Evolutionary conservation across 2,888 invertebrate species (phyloP).

Genomic region (Cheilosia soror): DNA sequence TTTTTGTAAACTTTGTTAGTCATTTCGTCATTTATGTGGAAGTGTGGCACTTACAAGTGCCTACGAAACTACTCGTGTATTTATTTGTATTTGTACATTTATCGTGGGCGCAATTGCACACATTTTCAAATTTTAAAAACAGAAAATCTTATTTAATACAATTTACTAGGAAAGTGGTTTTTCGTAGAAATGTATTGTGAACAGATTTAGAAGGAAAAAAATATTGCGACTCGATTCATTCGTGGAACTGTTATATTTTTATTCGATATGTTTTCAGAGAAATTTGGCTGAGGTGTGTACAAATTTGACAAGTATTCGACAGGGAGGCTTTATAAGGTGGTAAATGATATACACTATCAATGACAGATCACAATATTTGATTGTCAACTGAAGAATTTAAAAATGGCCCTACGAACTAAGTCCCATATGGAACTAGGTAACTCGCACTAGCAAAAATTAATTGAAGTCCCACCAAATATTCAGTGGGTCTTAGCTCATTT

Average conservation of each 20-base stretch:
- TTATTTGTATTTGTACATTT: background rate
- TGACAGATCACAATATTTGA: no score
- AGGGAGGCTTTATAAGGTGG: no score
- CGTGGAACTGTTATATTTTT: constrained; percentile 17
- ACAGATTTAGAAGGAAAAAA: background rate
- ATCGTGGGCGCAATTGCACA: background rate
- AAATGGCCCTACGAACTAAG: no score
- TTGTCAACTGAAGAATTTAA: no score
- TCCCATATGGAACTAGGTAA: no score
- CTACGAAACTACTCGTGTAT: background rate
- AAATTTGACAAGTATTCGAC: constrained; percentile 9
- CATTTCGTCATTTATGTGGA: background rate
- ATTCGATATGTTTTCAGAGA: constrained; percentile 20
- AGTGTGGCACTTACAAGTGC: background rate
- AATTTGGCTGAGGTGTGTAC: constrained; percentile 15
- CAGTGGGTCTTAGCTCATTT: no score
- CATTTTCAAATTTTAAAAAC: background rate
- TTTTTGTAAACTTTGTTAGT: background rate
- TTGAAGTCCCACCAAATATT: no score
- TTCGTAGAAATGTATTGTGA: background rate
- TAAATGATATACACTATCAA: no score
- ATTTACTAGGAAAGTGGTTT: constrained; percentile 4
- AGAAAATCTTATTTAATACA: constrained; percentile 4
- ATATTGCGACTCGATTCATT: constrained; percentile 7
- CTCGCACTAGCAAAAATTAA: no score